A percentile compares a stretch with the other conserved stretches of the same genome.
Evolutionary conservation across 2,888 invertebrate genomes (phyloP).

Genomic region (Resseliella maxima): DNA sequence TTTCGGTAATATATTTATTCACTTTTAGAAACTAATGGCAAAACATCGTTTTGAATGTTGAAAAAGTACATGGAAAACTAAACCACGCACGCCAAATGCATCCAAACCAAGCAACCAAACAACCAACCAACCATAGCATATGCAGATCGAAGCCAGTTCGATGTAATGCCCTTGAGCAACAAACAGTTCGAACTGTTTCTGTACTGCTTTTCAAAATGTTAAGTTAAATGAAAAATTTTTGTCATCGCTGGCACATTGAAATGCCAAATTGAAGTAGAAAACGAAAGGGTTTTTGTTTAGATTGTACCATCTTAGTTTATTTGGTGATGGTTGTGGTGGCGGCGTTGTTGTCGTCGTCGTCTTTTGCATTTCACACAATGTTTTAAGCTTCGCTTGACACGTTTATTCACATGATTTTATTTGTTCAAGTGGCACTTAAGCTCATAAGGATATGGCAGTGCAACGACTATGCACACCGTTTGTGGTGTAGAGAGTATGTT

Average conservation of each 20-base stretch:
- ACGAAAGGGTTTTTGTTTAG: slow-evolving; percentile 42
- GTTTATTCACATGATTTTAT: slow-evolving; percentile 27
- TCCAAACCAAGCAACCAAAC: not conserved
- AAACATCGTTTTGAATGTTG: slow-evolving; percentile 23
- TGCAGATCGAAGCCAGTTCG: not conserved
- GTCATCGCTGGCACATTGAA: not conserved
- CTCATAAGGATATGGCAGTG: not conserved
- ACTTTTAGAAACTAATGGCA: not conserved
- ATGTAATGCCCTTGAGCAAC: slow-evolving; percentile 5
- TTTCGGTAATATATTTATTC: slow-evolving; percentile 13
- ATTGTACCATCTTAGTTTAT: not conserved
- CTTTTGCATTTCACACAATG: not conserved
- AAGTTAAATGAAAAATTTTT: slow-evolving; percentile 43
- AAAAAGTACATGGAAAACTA: not conserved
- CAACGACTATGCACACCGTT: too few species aligned
- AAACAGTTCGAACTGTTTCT: not conserved
- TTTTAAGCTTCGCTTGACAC: slow-evolving; percentile 29
- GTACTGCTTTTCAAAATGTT: not conserved
- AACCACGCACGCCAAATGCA: not conserved
- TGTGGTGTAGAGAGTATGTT: too few species aligned
- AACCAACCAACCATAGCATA: too few species aligned
- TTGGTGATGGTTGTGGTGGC: not conserved
- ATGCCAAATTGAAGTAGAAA: not conserved
- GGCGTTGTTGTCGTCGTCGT: too few species aligned
- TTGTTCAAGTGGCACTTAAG: slow-evolving; percentile 41